These are phyloP conservation scores for Drosophila kuntzei DNA, from an alignment of 2,888 invertebrate species.

Conservation along the genomic window DNA sequence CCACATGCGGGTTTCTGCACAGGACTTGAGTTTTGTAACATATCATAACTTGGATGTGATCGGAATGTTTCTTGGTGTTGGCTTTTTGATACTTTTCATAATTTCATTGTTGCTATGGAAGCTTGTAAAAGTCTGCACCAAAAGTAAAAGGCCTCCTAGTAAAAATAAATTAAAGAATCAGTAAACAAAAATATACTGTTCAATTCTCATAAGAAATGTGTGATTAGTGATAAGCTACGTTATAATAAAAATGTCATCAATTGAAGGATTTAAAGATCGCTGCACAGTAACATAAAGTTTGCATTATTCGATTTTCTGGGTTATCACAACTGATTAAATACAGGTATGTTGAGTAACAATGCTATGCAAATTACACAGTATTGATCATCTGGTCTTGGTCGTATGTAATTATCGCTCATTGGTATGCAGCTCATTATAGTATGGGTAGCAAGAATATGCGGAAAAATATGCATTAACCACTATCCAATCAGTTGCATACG, in stretches of 20 bases:
- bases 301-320: neutral
- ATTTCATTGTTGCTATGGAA: neutral
- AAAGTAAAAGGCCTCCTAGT: neutral
- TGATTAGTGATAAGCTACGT: neutral
- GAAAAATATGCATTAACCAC: slow-evolving; percentile 65
- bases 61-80: slow-evolving; percentile 57
- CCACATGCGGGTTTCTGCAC: slow-evolving; percentile 81
- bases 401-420: slow-evolving; percentile 39
- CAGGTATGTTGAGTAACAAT: neutral
- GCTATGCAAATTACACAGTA: slow-evolving; percentile 4
- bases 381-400: slow-evolving; percentile 1
- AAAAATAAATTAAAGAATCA: slow-evolving; percentile 33
- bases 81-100: slow-evolving; percentile 16
- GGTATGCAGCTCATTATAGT: slow-evolving; percentile 40
- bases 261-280: neutral
- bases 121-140: neutral
- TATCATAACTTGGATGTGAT: slow-evolving; percentile 83
- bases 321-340: neutral
- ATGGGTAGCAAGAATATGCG: slow-evolving; percentile 29
- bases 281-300: neutral
- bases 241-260: neutral
- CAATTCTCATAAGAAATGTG: neutral
- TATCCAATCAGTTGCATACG: slow-evolving; percentile 70
- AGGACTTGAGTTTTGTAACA: slow-evolving; percentile 78
- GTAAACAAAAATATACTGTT: neutral